phyloP scores from a whole-genome alignment of 2,797 vertebrate genomes.

The Rhinoraja longicauda region DNA sequence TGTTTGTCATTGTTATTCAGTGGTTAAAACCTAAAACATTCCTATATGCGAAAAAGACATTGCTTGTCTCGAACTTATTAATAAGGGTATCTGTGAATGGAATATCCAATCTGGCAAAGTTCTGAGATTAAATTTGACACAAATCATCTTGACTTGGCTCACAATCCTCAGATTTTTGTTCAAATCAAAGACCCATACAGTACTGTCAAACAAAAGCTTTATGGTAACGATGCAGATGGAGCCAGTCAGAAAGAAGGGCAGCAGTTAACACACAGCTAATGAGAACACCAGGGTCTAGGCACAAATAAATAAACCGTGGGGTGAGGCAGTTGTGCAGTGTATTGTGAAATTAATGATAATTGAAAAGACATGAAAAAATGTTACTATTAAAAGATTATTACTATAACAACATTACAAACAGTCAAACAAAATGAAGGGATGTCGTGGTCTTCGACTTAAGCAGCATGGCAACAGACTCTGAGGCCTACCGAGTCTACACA shows the following conservation, averaged over 20 bases:
- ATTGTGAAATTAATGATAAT: neutral
- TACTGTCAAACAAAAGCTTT: conserved; percentile 4
- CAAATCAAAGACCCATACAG: conserved; percentile 16
- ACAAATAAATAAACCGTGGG: neutral
- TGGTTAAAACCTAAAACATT: neutral
- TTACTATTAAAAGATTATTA: conserved; percentile 26
- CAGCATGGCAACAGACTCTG: too few relatives aligned
- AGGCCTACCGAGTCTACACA: too few relatives aligned
- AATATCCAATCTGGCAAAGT: conserved; percentile 25
- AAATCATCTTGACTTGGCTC: conserved; percentile 7
- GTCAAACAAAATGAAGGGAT: neutral
- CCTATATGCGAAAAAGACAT: neutral
- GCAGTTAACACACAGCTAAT: neutral
- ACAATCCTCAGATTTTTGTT: conserved; percentile 4
- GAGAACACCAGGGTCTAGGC: neutral
- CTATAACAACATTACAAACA: neutral
- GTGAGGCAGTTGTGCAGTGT: neutral
- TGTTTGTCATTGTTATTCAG: conserved; percentile 3
- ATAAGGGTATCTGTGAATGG: neutral
- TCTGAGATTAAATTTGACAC: conserved; percentile 12
- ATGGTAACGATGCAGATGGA: neutral
- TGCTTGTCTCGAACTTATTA: neutral
- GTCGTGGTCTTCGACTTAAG: too few relatives aligned
- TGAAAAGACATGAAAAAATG: neutral
- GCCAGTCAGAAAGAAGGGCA: neutral